Percentiles rank a stretch among this genome's conserved stretches.
Evolutionary conservation across 2,888 invertebrate genomes (phyloP).

Genomic region (Epinotia bilunana): DNA sequence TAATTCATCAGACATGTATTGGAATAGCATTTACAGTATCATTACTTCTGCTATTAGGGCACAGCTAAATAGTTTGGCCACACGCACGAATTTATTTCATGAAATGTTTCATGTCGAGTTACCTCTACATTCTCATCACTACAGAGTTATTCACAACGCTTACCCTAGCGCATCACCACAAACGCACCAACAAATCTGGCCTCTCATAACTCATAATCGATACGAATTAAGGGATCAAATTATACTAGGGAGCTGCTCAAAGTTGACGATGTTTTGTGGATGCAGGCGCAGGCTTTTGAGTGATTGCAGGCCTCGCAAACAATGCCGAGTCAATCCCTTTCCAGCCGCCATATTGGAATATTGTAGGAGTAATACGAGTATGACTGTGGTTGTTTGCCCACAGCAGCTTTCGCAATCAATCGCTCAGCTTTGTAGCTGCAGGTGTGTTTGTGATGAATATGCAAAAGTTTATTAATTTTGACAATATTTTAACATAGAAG

Average conservation of each 20-base stretch:
- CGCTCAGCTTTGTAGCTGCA: conserved; percentile 51
- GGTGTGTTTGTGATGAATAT: not conserved
- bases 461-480: not conserved
- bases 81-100: not conserved
- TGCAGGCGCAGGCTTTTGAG: conserved; percentile 71
- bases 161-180: not conserved
- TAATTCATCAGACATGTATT: too few relatives aligned
- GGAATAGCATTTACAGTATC: not conserved
- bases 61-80: not conserved
- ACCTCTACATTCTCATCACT: conserved; percentile 57
- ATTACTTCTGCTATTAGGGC: not conserved
- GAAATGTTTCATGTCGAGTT: not conserved
- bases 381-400: conserved; percentile 15
- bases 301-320: conserved; percentile 80
- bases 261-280: not conserved
- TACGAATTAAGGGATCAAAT: not conserved
- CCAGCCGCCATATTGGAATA: conserved; percentile 53
- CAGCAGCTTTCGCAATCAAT: conserved; percentile 53
- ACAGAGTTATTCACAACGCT: conserved; percentile 50
- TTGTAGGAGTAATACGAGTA: conserved; percentile 48
- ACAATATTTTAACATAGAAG: not conserved
- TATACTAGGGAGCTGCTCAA: not conserved
- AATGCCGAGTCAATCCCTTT: conserved; percentile 75
- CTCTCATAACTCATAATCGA: not conserved
- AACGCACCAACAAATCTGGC: not conserved